A percentile compares a stretch with the other conserved stretches of the same genome.
phyloP scores from a whole-genome alignment of 2,888 invertebrate genomes.

The Mesopsocus fuscifrons region DNA sequence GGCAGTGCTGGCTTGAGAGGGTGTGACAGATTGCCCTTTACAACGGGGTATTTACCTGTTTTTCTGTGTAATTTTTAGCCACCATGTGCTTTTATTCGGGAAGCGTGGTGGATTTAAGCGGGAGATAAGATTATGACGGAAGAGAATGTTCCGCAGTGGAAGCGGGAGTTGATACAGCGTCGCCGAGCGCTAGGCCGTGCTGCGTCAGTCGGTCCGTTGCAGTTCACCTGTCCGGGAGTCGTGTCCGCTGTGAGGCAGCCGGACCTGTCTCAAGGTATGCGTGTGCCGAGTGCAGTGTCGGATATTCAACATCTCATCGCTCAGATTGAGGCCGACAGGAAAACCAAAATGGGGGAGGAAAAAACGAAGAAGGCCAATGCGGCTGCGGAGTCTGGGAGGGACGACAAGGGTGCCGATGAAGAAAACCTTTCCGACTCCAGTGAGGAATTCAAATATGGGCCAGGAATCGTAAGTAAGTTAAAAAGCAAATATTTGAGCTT shows the following conservation, averaged over 20 bases:
- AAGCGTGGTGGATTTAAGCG: no score
- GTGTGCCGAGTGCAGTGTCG: constrained; percentile 15
- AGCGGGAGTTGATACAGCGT: constrained; percentile 60
- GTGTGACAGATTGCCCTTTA: no score
- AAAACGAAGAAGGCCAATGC: constrained; percentile 17
- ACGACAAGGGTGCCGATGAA: constrained; percentile 19
- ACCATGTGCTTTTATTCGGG: no score
- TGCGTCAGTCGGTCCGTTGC: constrained; percentile 20
- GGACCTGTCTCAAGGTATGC: constrained; percentile 16
- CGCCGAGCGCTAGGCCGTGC: constrained; percentile 31
- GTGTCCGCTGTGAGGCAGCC: constrained; percentile 16
- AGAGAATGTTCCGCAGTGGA: constrained; percentile 51
- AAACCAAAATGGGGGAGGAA: constrained; percentile 17
- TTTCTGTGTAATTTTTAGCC: no score
- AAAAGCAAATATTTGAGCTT: constrained; percentile 73
- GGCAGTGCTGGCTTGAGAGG: no score
- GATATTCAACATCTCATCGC: constrained; percentile 13
- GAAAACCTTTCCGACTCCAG: constrained; percentile 35
- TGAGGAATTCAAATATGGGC: constrained; percentile 76
- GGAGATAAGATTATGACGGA: constrained; percentile 10
- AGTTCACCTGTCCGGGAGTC: constrained; percentile 18
- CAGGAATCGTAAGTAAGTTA: constrained; percentile 75
- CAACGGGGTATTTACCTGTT: no score
- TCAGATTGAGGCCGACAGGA: constrained; percentile 13
- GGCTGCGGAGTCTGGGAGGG: constrained; percentile 16